Evolutionary conservation across 64 coral and sea anemone species (phyloP), one percentile per base, ranked within the genome.

Genomic region (Catalaphyllia jardinei): DNA sequence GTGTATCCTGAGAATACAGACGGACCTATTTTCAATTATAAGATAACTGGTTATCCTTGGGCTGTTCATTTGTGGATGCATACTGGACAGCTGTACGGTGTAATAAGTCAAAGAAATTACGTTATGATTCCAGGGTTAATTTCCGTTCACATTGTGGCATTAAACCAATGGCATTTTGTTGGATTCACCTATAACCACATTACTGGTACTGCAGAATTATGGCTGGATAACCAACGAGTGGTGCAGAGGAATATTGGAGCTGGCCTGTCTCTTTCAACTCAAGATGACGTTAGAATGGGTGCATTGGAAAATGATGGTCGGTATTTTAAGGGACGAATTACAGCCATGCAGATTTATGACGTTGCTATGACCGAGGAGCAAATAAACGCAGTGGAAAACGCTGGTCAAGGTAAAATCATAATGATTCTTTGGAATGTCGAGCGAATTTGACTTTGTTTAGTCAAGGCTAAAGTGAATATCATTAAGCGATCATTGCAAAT

Each of bases 311-410:
- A n/a, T 8, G 63, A 88, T 65, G 0, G 24, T 0, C 67, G 83
- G 29, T n/a, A n/a, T n/a, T n/a, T n/a, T n/a, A n/a, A n/a, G n/a
- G n/a, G n/a, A n/a, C n/a, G n/a, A n/a, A n/a, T 87, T 61, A 73
- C 83, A 1, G 78, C 77, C 69, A 17, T 92, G 35, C 90, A 92
- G 61, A 42, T 92, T 13, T 92, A 79, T 74, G 55, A 87, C 71
- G 77, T 64, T 39, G 27, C 46, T 42, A 78, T 92, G 62, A 92
- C 90, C 55, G 74, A 65, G 71, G 49, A 60, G 17, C 35, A 92
- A 62, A 92, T 92, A 29, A 31, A 52, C 12, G 75, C 74, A 54
- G 52, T 55, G 8, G 52, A 55, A 55, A 55, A 55, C 52, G 52
- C 52, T 14, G 52, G 52, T 55, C 52, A 55, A 55, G 52, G 52